Percentiles rank a stretch among this genome's conserved stretches.
Conservation (phyloP, 2,888 invertebrate species). For the Drosophila siamana region DNA sequence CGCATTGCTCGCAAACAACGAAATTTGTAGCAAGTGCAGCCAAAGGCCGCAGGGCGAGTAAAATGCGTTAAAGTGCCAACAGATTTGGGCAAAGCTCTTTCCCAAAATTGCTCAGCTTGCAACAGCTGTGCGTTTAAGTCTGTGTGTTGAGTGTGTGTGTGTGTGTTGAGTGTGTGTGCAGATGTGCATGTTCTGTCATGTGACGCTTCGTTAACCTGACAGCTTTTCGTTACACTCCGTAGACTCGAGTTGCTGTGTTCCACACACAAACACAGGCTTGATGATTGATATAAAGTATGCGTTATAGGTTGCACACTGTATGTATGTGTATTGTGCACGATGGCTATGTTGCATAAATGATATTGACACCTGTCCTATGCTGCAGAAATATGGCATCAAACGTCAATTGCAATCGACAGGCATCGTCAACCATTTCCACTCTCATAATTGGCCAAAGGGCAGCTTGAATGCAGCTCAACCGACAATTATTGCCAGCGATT, state of each 20-base stretch:
- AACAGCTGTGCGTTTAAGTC: conserved; percentile 16
- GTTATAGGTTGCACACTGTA: no score
- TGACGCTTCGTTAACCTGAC: conserved; percentile 70
- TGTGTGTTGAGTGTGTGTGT: conserved; percentile 8
- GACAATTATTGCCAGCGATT: not conserved
- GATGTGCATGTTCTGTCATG: conserved; percentile 54
- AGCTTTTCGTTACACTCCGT: conserved; percentile 51
- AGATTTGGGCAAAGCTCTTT: conserved; percentile 40
- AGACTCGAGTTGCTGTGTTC: conserved; percentile 26
- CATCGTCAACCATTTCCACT: conserved; percentile 16
- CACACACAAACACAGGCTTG: conserved; percentile 7
- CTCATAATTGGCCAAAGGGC: not conserved
- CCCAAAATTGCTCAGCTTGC: conserved; percentile 37
- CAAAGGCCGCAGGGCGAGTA: conserved; percentile 12
- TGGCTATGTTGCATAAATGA: no score
- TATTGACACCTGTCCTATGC: not conserved
- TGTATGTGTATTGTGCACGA: no score
- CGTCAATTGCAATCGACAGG: conserved; percentile 30
- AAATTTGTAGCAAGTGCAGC: conserved; percentile 45
- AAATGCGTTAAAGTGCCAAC: conserved; percentile 66
- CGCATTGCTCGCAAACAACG: not conserved
- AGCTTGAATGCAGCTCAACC: conserved; percentile 8
- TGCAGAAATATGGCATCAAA: conserved; percentile 1
- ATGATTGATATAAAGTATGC: conserved; percentile 13
- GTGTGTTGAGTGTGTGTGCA: conserved; percentile 31